phyloP scores from a whole-genome alignment of 2,797 vertebrate species.

The Pangasius djambal region DNA sequence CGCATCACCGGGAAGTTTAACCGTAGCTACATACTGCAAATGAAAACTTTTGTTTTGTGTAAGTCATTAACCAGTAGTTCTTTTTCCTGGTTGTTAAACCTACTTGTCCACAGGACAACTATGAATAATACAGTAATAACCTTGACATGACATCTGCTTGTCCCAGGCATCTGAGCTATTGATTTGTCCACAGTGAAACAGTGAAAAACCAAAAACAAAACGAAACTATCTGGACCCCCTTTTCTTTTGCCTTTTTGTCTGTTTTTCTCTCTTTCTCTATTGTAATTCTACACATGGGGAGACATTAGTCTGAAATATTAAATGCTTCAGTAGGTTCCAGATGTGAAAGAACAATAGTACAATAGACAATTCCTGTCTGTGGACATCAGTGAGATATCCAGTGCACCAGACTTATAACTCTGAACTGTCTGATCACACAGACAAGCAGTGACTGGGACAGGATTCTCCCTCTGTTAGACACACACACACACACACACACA shows the following conservation, averaged over 20 bases:
- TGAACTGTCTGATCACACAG: constrained; percentile 8
- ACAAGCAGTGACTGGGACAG: constrained; percentile 7
- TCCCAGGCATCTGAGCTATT: background rate
- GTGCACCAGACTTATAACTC: constrained; percentile 19
- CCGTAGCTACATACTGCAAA: background rate
- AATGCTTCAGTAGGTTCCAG: constrained; percentile 27
- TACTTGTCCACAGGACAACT: background rate
- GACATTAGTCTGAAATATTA: constrained; percentile 13
- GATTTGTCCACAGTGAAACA: background rate
- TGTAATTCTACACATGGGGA: background rate
- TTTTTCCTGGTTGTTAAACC: background rate
- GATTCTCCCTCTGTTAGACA: background rate
- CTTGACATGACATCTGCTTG: background rate
- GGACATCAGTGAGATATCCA: constrained; percentile 1
- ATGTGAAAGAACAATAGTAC: constrained; percentile 34
- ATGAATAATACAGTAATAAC: background rate
- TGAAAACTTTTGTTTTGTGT: background rate
- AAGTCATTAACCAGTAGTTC: background rate
- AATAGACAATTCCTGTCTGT: background rate
- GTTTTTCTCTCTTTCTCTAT: background rate
- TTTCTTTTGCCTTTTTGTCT: background rate
- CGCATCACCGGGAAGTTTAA: background rate
- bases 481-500: background rate
- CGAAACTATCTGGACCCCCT: too few relatives aligned
- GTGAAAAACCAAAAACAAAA: too few relatives aligned